Evolutionary conservation across 2,113 vertebrate genomes (phyloP).

Genomic region (Tympanuchus pallidicinctus): DNA sequence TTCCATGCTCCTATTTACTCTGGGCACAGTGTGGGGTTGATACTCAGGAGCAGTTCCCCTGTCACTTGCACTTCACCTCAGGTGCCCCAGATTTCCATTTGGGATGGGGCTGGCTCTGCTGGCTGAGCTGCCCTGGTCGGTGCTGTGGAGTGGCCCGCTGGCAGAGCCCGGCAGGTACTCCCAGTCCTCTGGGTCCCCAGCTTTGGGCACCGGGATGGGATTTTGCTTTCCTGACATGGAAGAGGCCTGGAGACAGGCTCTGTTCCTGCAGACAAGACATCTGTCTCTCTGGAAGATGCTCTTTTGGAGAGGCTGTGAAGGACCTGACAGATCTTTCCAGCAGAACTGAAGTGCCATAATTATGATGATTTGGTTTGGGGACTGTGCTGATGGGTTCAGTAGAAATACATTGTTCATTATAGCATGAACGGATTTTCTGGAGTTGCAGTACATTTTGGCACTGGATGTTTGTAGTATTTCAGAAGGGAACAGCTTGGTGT

Average conservation of each 20-base stretch:
- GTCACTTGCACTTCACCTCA: background rate
- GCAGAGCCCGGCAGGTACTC: background rate
- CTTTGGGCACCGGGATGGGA: background rate
- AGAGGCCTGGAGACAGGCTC: accelerated
- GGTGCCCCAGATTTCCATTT: background rate
- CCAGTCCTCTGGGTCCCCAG: background rate
- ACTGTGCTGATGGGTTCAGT: background rate
- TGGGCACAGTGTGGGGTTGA: background rate
- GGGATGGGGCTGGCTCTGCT: background rate
- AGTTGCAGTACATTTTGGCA: background rate
- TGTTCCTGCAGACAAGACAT: background rate
- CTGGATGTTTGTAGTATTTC: background rate
- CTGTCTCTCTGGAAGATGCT: background rate
- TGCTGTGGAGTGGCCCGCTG: background rate
- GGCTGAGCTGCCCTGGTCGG: background rate
- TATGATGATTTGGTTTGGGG: background rate
- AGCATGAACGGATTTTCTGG: background rate
- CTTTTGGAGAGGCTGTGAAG: background rate
- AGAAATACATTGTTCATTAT: background rate
- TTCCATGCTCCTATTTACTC: background rate
- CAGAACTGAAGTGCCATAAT: background rate
- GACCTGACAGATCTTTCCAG: background rate
- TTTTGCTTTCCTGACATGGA: background rate
- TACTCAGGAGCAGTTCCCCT: background rate
- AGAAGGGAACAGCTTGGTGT: background rate